These are phyloP conservation scores for Ctenopoma kingsleyae DNA, from an alignment of 2,797 vertebrate genomes.

Conservation along the genomic window DNA sequence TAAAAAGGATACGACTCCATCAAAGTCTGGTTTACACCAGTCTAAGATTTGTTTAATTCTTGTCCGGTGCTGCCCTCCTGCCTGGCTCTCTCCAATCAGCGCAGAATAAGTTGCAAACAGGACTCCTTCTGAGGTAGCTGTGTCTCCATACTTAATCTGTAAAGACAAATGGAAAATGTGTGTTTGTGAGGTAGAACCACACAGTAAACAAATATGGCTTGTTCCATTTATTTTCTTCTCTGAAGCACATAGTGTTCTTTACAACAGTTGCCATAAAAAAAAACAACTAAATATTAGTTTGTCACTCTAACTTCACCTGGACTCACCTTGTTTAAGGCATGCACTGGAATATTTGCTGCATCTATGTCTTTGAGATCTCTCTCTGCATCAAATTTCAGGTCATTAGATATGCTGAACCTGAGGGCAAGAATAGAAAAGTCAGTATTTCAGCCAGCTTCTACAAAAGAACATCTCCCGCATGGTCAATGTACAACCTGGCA, in stretches of 20 bases:
- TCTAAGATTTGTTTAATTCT: constrained; percentile 96
- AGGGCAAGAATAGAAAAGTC: constrained; percentile 44
- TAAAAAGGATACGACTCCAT: constrained; percentile 95
- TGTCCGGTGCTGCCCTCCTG: constrained; percentile 95
- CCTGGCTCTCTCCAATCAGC: constrained; percentile 97
- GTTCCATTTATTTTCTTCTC: neutral
- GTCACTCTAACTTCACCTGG: neutral
- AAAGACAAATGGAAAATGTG: neutral
- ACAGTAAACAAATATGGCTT: neutral
- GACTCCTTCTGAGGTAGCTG: constrained; percentile 98
- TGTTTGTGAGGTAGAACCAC: neutral
- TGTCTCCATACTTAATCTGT: constrained; percentile 99
- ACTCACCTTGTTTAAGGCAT: constrained; percentile 96
- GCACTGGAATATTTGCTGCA: constrained; percentile 91
- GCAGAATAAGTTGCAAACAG: constrained; percentile 98
- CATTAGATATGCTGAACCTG: constrained; percentile 99
- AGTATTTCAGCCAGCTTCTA: constrained; percentile 20
- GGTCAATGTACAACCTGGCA: constrained; percentile 5
- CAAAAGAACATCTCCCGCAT: constrained; percentile 24
- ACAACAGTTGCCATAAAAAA: neutral
- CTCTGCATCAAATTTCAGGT: constrained; percentile 97
- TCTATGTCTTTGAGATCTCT: constrained; percentile 97
- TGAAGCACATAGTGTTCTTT: neutral
- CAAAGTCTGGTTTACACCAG: constrained; percentile 95
- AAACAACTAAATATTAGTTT: neutral